Evolutionary conservation across 2,797 vertebrate genomes (phyloP).

Genomic region (Sylvia borin): DNA sequence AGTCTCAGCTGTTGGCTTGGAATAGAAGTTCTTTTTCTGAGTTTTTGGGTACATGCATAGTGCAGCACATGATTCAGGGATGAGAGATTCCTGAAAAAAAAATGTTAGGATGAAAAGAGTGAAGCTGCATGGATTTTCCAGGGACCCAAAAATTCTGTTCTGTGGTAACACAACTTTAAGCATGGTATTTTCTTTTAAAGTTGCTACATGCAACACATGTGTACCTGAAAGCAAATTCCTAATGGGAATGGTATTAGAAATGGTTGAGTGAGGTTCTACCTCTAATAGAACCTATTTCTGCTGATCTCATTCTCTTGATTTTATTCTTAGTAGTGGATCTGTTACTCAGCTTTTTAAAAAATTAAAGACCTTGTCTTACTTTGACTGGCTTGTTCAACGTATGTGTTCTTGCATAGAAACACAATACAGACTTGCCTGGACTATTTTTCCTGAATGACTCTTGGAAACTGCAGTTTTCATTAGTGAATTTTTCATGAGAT

Average conservation of each 20-base stretch:
- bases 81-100: not conserved
- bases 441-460: not conserved
- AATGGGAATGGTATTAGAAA: not conserved
- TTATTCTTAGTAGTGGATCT: not conserved
- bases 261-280: not conserved
- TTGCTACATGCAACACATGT: rapidly evolving
- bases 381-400: not conserved
- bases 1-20: not conserved
- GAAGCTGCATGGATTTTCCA: not conserved
- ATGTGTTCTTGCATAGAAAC: not conserved
- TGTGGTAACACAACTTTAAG: not conserved
- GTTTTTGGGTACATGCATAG: not conserved
- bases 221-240: not conserved
- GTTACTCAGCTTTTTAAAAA: not conserved
- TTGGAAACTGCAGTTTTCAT: not conserved
- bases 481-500: not conserved
- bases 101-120: not conserved
- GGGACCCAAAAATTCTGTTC: not conserved
- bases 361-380: not conserved
- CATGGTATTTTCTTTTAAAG: not conserved
- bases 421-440: not conserved
- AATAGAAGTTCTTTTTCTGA: not conserved
- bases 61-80: not conserved
- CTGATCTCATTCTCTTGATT: not conserved
- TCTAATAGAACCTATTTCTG: not conserved